Evolutionary conservation across 2,113 vertebrate genomes (phyloP).

Genomic region (Crotalus helleri): DNA sequence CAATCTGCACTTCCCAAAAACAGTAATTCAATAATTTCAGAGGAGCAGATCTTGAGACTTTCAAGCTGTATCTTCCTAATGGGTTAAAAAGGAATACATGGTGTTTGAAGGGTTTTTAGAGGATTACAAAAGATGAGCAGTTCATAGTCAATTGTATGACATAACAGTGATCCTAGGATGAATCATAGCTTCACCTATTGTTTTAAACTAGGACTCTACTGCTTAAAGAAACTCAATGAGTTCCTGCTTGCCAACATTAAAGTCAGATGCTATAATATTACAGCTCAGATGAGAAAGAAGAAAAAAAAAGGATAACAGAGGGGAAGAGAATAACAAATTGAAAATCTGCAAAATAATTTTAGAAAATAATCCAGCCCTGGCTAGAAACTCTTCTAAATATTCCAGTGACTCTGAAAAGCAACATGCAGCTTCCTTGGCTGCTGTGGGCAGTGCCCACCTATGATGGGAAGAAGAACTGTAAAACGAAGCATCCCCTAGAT

Average conservation of each 20-base stretch:
- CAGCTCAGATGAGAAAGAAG: not conserved
- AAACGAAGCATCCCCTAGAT: not conserved
- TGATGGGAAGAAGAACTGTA: not conserved
- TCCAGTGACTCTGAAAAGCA: not conserved
- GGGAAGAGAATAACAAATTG: not conserved
- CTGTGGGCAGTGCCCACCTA: not conserved
- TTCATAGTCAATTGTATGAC: not conserved
- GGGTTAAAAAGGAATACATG: not conserved
- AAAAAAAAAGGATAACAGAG: not conserved
- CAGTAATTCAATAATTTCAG: constrained; percentile 37
- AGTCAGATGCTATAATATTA: accelerated
- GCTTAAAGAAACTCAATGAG: accelerated
- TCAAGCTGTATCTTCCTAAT: constrained; percentile 23
- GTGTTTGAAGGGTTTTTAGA: not conserved
- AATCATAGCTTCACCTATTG: not conserved
- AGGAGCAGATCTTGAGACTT: constrained; percentile 38
- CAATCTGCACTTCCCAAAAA: constrained; percentile 30
- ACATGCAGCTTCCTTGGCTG: not conserved
- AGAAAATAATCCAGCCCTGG: not conserved
- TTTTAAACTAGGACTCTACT: not conserved
- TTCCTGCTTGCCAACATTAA: not conserved
- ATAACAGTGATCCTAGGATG: not conserved
- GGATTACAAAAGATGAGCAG: not conserved
- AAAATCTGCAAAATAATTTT: not conserved
- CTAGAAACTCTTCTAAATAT: not conserved